Evolutionary conservation across 1,140 invertebrate species (phyloP).

Genomic region (Delia radicum): DNA sequence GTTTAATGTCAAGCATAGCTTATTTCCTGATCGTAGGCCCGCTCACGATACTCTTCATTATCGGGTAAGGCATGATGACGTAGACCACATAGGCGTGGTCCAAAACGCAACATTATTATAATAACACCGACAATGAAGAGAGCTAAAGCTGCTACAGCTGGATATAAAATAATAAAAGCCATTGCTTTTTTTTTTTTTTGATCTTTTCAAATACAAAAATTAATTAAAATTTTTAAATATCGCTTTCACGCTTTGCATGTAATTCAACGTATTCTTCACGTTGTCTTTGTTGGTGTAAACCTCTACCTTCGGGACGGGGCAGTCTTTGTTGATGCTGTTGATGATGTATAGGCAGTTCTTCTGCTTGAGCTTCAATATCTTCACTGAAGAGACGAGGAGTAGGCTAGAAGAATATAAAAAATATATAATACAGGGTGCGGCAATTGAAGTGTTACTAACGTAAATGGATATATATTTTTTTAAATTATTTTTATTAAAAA

Average conservation of each 20-base stretch:
- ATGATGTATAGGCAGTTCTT: slow-evolving; percentile 41
- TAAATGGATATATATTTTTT: neutral
- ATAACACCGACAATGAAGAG: slow-evolving; percentile 74
- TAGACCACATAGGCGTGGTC: slow-evolving; percentile 66
- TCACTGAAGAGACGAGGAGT: slow-evolving; percentile 51
- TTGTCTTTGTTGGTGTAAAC: slow-evolving; percentile 47
- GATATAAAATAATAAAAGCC: slow-evolving; percentile 72
- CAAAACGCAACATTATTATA: slow-evolving; percentile 71
- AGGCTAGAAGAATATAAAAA: slow-evolving; percentile 34
- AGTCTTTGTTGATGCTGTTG: slow-evolving; percentile 36
- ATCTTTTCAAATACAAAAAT: neutral
- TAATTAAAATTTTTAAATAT: slow-evolving; percentile 62
- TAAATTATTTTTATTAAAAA: neutral
- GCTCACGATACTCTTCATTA: slow-evolving; percentile 62
- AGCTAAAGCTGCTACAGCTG: slow-evolving; percentile 69
- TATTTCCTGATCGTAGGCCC: slow-evolving; percentile 66
- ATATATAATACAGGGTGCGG: neutral
- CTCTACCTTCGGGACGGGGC: slow-evolving; percentile 48
- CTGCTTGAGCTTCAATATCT: slow-evolving; percentile 43
- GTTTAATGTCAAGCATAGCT: slow-evolving; percentile 57
- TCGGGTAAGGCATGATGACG: slow-evolving; percentile 66
- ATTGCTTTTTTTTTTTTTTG: slow-evolving; percentile 59
- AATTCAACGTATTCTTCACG: slow-evolving; percentile 71
- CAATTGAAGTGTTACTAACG: too few species aligned
- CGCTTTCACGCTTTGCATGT: slow-evolving; percentile 74